phyloP scores from a whole-genome alignment of 2,113 vertebrate genomes.

The Hyla sarda region DNA sequence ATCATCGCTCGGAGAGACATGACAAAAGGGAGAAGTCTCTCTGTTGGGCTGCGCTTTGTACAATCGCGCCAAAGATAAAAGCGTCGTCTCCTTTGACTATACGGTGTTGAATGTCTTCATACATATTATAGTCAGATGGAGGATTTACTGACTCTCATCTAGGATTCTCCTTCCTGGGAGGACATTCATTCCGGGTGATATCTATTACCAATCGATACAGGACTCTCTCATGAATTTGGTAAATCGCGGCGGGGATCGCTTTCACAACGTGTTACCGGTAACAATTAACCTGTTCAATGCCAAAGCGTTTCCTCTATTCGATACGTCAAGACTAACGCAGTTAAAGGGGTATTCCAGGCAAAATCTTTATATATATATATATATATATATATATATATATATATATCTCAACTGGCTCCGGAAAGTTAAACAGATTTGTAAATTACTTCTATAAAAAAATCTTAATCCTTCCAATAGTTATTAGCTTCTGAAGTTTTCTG shows the following conservation, averaged over 20 bases:
- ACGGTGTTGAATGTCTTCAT: neutral
- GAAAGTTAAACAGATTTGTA: too few species aligned
- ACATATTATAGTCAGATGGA: neutral
- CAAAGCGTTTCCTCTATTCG: neutral
- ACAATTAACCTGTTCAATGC: neutral
- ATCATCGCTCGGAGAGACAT: neutral
- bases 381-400: too few species aligned
- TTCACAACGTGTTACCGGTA: neutral
- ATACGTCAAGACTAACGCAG: neutral
- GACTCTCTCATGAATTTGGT: neutral
- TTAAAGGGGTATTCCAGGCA: too few species aligned
- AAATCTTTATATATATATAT: too few species aligned
- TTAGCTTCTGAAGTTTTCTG: too few species aligned
- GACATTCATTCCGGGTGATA: neutral
- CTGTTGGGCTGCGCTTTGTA: neutral
- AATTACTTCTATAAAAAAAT: too few species aligned
- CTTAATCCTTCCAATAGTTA: too few species aligned
- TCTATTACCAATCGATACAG: neutral
- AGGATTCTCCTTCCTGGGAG: neutral
- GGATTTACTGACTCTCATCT: neutral
- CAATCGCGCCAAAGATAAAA: neutral
- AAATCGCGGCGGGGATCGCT: neutral
- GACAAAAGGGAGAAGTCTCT: neutral
- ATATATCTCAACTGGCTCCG: too few species aligned
- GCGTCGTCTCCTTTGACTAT: too few species aligned